Evolutionary conservation across 2,113 vertebrate species (phyloP), one percentile per base, ranked within the genome.

Genomic region (Noctilio leporinus): DNA sequence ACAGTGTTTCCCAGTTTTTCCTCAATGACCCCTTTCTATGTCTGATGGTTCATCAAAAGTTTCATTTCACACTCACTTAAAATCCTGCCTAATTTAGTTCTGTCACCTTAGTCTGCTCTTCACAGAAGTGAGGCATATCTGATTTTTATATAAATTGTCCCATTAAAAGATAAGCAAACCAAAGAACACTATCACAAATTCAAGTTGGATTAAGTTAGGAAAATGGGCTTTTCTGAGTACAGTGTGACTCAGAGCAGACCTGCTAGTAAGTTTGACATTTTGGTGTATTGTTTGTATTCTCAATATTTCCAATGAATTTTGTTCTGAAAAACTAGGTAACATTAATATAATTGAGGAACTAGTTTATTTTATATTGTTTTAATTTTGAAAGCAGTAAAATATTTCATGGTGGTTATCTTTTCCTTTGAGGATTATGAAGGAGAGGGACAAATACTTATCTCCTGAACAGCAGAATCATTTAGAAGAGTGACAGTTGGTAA

Each of bases 171-270:
- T 73, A 91, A 77, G 40, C 45, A 93, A 85, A 83, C 43, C 20
- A 82, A 67, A 70, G n/a, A 92, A 69, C 24, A 59, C 30, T 22
- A 62, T 72, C 69, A 51, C 69, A 40, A 26, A 83, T 35, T 91
- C 47, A 93, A 93, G 43, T 67, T 89, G 85, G 91, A 95, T 89
- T 93, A 87, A 91, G 33, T 93, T 92, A 83, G 84, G 57, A 91
- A 95, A 94, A 65, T 80, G 33, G 64, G 16, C 10, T 91, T 97
- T 95, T 91, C 51, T 77, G 55, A 92, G 64, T 33, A 45, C 53
- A 53, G 0, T 24, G 57, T 92, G 86, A 94, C 35, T 89, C 75
- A 80, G 65, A 64, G 26, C 80, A 87, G 83, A 78, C 28, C 40
- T 76, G 40, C 62, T 70, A n/a, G 62, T 94, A 91, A 80, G 67